Evolutionary conservation across 2,113 vertebrate genomes (phyloP), one percentile per base, ranked within the genome.

Genomic region (Arenaria interpres): DNA sequence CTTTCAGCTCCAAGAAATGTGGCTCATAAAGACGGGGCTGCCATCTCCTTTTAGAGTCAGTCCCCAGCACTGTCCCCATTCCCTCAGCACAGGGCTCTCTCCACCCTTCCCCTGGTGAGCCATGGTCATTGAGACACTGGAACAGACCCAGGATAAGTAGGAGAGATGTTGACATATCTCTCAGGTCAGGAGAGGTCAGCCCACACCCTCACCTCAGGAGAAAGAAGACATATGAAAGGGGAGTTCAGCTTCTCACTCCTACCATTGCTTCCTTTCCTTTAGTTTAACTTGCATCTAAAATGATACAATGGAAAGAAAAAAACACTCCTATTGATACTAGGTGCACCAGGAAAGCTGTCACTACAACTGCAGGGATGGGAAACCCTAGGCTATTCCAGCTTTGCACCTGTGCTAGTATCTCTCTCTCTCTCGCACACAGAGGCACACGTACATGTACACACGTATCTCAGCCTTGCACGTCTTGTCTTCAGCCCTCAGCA

Each of bases 1-100:
- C 92, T 93, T 93, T 96, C 96, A 97, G 89, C 94, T 97, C 94
- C 95, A 96, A 93, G 88, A 97, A 96, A 94, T 74, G 93, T 94
- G 94, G 96, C 93, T 95, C 32, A 90, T 93, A 91, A 97, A 97
- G 95, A 96, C 10, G 7, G 75, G 97, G 96, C 87, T 95, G 95
- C 95, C 95, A 94, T 90, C 96, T 94, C 89, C 92, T 93, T 97
- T 94, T 90, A 90, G 91, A 90, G 82, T 88, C 90, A 98, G 95
- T 95, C 87, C 66, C 74, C 62, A 64, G 93, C 43, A 91, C 75
- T 46, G 85, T 89, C 53, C 90, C 85, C 92, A 87, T 53, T 93
- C 39, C 54, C 77, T 79, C 45, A 92, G 96, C 84, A 90, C 9
- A 69, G 85, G 82, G 88, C 59, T 95, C 86, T 94, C 92, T 96